A percentile compares a stretch with the other conserved stretches of the same genome.
phyloP scores from a whole-genome alignment of 2,797 vertebrate species.

The Kryptopterus vitreolus region DNA sequence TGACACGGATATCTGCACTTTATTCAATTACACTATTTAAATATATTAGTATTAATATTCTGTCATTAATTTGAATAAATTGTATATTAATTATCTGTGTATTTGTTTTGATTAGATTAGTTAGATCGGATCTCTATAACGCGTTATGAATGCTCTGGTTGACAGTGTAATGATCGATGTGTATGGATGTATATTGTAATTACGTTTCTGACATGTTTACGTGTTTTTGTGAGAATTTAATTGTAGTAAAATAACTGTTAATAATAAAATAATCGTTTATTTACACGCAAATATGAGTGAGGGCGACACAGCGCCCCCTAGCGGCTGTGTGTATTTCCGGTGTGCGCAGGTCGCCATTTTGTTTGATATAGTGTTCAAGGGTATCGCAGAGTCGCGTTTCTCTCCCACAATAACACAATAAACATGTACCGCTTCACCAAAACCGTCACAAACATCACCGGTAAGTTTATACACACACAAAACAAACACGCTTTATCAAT shows the following conservation, averaged over 20 bases:
- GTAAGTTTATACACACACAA: too few species aligned
- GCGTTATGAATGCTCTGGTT: rapidly evolving
- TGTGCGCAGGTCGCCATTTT: slow-evolving; percentile 63
- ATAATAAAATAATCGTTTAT: too few species aligned
- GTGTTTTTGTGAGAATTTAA: too few species aligned
- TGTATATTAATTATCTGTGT: background rate
- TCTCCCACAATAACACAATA: background rate
- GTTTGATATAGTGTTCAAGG: slow-evolving; percentile 71
- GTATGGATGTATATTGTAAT: background rate
- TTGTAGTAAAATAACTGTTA: too few species aligned
- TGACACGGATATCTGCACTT: slow-evolving; percentile 63
- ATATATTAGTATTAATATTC: background rate
- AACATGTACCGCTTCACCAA: slow-evolving; percentile 75
- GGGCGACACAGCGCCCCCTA: background rate
- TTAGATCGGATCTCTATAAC: too few species aligned
- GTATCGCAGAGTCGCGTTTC: slow-evolving; percentile 57
- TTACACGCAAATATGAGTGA: too few species aligned
- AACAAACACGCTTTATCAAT: too few species aligned
- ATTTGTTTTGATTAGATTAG: background rate
- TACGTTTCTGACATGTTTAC: too few species aligned
- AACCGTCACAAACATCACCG: slow-evolving; percentile 65
- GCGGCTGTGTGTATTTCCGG: slow-evolving; percentile 34
- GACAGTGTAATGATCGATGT: background rate
- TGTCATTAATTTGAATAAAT: rapidly evolving
- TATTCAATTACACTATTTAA: background rate